Evolutionary conservation across 2,888 invertebrate genomes (phyloP).

Genomic region (Pedicia rivosa): DNA sequence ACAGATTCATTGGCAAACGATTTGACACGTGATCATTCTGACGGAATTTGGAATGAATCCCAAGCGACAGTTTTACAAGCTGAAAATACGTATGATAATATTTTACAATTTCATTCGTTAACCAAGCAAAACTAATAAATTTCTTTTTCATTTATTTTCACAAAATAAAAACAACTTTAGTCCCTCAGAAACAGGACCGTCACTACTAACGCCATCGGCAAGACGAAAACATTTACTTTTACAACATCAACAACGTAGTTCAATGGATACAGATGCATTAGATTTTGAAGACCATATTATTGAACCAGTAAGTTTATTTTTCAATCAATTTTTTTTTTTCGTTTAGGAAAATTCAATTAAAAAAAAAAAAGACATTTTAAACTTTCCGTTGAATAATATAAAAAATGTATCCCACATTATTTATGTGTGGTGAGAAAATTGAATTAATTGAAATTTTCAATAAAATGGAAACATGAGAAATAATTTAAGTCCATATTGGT

Average conservation of each 20-base stretch:
- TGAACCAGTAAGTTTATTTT: constrained; percentile 35
- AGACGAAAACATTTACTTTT: constrained; percentile 59
- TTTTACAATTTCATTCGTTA: too few relatives aligned
- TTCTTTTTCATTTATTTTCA: constrained; percentile 1
- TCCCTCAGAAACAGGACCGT: constrained; percentile 37
- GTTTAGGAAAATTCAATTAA: not conserved
- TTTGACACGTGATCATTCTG: constrained; percentile 62
- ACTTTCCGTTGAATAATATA: too few relatives aligned
- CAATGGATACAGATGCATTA: constrained; percentile 68
- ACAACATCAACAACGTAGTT: constrained; percentile 74
- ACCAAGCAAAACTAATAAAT: constrained; percentile 1
- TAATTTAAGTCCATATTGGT: too few relatives aligned
- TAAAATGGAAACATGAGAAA: too few relatives aligned
- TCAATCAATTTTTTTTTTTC: not conserved
- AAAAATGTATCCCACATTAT: too few relatives aligned
- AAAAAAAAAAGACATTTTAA: not conserved
- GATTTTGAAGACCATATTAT: constrained; percentile 49
- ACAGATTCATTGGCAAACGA: constrained; percentile 73
- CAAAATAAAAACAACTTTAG: constrained; percentile 17
- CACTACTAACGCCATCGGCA: constrained; percentile 60
- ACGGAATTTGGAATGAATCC: constrained; percentile 80
- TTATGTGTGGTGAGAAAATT: too few relatives aligned
- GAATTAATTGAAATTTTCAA: too few relatives aligned
- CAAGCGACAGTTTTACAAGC: constrained; percentile 69
- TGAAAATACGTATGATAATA: constrained; percentile 38